Evolutionary conservation across 2,888 invertebrate species (phyloP).

Genomic region (Leptothorax acervorum): DNA sequence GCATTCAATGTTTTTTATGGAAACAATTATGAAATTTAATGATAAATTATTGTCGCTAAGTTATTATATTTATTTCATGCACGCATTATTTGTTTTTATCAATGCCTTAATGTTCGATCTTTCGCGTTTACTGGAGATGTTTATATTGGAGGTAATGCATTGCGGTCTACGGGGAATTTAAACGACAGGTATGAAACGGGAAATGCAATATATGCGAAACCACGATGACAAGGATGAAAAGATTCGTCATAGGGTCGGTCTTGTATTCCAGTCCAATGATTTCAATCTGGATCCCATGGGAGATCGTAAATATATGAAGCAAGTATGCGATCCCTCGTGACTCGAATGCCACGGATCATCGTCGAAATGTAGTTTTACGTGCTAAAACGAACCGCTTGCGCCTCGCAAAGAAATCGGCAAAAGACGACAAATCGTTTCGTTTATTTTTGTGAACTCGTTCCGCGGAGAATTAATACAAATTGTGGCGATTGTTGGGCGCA

Average conservation of each 20-base stretch:
- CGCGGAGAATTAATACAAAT: constrained; percentile 39
- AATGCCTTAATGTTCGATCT: background rate
- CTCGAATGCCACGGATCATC: constrained; percentile 16
- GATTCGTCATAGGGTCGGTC: background rate
- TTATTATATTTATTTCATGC: background rate
- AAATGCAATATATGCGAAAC: background rate
- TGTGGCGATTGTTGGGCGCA: constrained; percentile 41
- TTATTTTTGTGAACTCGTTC: constrained; percentile 21
- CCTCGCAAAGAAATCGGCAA: background rate
- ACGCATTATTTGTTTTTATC: background rate
- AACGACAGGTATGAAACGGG: background rate
- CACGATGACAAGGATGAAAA: constrained; percentile 42
- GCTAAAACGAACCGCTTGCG: background rate
- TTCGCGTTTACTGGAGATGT: background rate
- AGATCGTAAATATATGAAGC: constrained; percentile 6
- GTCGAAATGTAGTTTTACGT: background rate
- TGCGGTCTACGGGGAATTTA: background rate
- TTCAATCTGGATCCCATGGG: background rate
- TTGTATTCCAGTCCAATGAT: background rate
- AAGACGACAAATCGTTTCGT: background rate
- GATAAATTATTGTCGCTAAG: background rate
- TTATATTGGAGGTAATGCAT: too few relatives aligned
- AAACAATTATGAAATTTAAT: background rate
- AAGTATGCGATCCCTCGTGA: background rate
- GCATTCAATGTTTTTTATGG: background rate